These are phyloP conservation scores for Dasysyrphus albostriatus DNA, from an alignment of 2,888 invertebrate genomes.

Conservation along the genomic window DNA sequence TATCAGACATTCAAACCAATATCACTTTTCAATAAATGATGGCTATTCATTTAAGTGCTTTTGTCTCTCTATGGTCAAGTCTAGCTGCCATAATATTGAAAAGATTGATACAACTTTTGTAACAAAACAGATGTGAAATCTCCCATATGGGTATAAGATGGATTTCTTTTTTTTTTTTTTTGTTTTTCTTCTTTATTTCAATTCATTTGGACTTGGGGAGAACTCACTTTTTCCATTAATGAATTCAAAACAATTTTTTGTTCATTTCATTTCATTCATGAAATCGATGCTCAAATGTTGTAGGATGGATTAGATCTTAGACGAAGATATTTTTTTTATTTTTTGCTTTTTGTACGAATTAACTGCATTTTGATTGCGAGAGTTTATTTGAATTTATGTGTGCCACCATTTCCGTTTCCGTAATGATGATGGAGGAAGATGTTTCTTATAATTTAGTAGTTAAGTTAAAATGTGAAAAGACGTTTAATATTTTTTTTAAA, in stretches of 20 bases:
- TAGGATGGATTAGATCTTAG: conserved; percentile 28
- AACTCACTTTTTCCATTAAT: conserved; percentile 62
- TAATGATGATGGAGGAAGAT: conserved; percentile 25
- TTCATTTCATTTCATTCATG: conserved; percentile 69
- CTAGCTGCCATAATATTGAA: conserved; percentile 60
- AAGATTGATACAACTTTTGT: conserved; percentile 42
- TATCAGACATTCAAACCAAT: conserved; percentile 36
- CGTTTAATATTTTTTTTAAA: background rate
- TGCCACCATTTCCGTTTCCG: conserved; percentile 69
- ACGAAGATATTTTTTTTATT: conserved; percentile 1
- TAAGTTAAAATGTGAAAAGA: background rate
- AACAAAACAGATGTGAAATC: conserved; percentile 66
- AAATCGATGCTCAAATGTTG: conserved; percentile 53
- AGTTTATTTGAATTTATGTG: conserved; percentile 54
- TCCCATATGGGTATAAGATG: conserved; percentile 32
- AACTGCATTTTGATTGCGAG: conserved; percentile 62
- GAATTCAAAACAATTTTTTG: conserved; percentile 28
- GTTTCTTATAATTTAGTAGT: conserved; percentile 12
- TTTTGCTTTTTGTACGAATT: conserved; percentile 29
- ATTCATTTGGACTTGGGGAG: conserved; percentile 39
- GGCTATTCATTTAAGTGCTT: conserved; percentile 53
- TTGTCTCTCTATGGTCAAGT: conserved; percentile 68
- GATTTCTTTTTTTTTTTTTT: conserved; percentile 43
- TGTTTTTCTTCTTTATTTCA: background rate
- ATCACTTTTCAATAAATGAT: conserved; percentile 39